A percentile compares a stretch with the other conserved stretches of the same genome.
These are phyloP conservation scores for Globia sparganii DNA, from an alignment of 2,888 invertebrate genomes.

Conservation along the genomic window DNA sequence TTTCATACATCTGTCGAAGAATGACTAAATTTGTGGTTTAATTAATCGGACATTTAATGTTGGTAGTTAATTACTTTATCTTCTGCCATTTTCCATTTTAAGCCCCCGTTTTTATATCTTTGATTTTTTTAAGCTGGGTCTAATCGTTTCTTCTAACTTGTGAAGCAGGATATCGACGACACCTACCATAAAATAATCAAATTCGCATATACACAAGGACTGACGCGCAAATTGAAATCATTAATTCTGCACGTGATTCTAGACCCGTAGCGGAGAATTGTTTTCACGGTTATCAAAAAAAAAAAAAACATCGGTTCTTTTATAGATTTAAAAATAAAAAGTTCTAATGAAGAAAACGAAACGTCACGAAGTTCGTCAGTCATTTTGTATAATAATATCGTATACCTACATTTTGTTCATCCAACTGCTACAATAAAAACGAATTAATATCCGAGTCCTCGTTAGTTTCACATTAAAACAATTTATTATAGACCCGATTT, in stretches of 20 bases:
- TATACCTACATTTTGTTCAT: slow-evolving; percentile 10
- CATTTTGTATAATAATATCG: slow-evolving; percentile 23
- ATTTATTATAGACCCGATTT: slow-evolving; percentile 31
- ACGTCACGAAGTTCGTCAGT: neutral
- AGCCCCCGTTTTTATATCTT: neutral
- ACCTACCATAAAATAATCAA: neutral
- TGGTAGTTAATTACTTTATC: neutral
- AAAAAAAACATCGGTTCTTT: no score
- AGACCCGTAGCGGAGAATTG: no score
- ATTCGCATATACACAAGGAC: neutral
- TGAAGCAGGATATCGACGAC: neutral
- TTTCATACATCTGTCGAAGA: neutral
- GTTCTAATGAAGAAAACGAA: neutral
- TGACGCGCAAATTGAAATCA: neutral
- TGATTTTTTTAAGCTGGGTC: neutral
- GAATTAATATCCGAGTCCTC: slow-evolving; percentile 14
- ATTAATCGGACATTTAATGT: neutral
- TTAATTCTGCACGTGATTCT: neutral
- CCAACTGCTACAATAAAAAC: slow-evolving; percentile 20
- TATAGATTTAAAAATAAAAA: neutral
- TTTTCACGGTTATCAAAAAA: neutral
- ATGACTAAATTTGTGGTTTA: neutral
- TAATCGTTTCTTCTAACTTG: neutral
- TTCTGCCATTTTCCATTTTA: neutral
- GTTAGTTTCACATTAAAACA: slow-evolving; percentile 23